Percentiles rank a stretch among this genome's conserved stretches.
Evolutionary conservation across 2,797 vertebrate species (phyloP).

Genomic region (Dicrostonyx torquatus): DNA sequence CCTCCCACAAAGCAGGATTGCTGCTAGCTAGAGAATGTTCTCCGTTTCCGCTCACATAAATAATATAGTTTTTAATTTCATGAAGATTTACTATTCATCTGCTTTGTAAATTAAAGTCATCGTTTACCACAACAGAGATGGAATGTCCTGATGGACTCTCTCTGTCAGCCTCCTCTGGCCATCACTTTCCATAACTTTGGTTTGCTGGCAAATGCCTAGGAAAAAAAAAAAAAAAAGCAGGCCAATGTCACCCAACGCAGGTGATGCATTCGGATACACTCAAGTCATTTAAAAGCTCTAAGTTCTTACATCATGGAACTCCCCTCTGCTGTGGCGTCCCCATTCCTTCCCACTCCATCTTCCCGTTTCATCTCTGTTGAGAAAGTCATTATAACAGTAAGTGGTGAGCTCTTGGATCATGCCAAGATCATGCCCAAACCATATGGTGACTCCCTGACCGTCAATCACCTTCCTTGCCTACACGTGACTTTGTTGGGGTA

Average conservation of each 20-base stretch:
- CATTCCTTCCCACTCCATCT: not conserved
- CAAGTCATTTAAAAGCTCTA: not conserved
- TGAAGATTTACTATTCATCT: constrained; percentile 81
- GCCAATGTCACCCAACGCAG: not conserved
- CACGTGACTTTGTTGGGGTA: not conserved
- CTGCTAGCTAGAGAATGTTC: constrained; percentile 84
- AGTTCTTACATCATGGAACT: too few relatives aligned
- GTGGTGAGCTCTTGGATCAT: not conserved
- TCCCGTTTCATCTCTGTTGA: not conserved
- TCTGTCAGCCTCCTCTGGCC: not conserved
- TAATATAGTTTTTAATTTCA: constrained; percentile 87
- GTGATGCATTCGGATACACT: not conserved
- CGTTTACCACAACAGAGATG: constrained; percentile 68
- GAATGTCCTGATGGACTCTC: constrained; percentile 54
- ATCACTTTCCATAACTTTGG: not conserved
- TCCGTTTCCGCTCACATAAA: constrained; percentile 79
- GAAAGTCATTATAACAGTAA: not conserved
- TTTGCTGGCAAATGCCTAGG: not conserved
- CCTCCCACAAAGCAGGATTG: constrained; percentile 81
- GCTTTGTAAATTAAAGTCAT: constrained; percentile 83
- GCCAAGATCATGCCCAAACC: not conserved
- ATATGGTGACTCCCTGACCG: not conserved
- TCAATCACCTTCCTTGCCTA: not conserved
- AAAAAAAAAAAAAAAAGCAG: not conserved
- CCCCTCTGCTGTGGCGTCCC: not conserved